Conservation (phyloP, 2,888 invertebrate species). For the Machimus rusticus region DNA sequence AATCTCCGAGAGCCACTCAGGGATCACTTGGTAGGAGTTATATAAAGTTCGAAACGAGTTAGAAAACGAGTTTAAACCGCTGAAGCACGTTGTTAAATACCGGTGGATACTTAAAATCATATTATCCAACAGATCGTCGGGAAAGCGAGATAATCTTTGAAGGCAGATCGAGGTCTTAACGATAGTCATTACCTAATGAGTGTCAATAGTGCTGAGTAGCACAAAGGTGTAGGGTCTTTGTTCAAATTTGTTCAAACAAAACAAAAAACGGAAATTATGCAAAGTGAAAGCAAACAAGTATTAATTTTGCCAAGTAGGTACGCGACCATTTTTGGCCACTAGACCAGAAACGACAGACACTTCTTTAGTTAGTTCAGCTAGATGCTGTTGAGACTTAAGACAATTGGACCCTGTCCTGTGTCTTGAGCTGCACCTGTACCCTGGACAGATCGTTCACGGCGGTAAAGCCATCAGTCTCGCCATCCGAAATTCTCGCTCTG, state of each 20-base stretch:
- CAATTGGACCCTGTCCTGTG: slow-evolving; percentile 22
- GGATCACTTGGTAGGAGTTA: slow-evolving; percentile 31
- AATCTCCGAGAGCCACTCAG: not conserved
- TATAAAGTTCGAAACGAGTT: slow-evolving; percentile 36
- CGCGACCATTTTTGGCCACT: not conserved
- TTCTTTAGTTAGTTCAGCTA: not conserved
- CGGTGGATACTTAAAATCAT: not conserved
- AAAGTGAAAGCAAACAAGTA: slow-evolving; percentile 40
- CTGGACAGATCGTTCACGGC: not conserved
- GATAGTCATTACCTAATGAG: slow-evolving; percentile 30
- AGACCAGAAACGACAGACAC: slow-evolving; percentile 13
- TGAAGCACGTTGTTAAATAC: slow-evolving; percentile 9
- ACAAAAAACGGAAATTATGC: slow-evolving; percentile 17
- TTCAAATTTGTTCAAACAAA: slow-evolving; percentile 9
- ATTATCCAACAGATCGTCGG: not conserved
- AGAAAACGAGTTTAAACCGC: slow-evolving; percentile 31
- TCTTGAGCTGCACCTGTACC: not conserved
- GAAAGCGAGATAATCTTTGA: not conserved
- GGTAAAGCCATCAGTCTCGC: slow-evolving; percentile 16
- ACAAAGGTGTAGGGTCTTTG: not conserved
- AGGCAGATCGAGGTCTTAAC: not conserved
- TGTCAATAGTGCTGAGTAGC: slow-evolving; percentile 11
- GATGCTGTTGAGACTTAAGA: not conserved
- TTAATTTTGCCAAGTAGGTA: slow-evolving; percentile 6
- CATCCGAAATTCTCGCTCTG: not conserved